Evolutionary conservation across 2,888 invertebrate genomes (phyloP).

Genomic region (Stenolophus ochropezus): DNA sequence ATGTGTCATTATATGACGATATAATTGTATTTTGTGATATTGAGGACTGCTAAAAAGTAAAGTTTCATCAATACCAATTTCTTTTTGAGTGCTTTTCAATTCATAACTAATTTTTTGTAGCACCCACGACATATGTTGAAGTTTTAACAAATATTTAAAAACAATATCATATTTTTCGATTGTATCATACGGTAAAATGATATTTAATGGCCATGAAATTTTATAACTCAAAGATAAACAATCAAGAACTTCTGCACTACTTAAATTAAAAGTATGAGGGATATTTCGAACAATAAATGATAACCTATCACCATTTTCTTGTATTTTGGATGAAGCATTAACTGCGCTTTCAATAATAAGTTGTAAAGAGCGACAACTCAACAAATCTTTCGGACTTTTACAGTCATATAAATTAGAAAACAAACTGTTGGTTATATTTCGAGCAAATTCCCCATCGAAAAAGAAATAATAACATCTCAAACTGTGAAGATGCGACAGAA

Average conservation of each 20-base stretch:
- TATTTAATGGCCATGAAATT: constrained; percentile 86
- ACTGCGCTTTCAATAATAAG: constrained; percentile 82
- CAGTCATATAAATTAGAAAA: constrained; percentile 81
- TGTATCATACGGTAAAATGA: constrained; percentile 83
- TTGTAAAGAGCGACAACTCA: constrained; percentile 82
- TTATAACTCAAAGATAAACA: constrained; percentile 82
- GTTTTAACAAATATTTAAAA: constrained; percentile 84
- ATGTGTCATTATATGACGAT: constrained; percentile 85
- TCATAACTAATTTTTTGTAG: constrained; percentile 81
- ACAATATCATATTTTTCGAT: constrained; percentile 83
- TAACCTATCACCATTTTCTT: constrained; percentile 78
- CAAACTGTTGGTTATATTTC: constrained; percentile 81
- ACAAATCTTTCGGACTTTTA: constrained; percentile 79
- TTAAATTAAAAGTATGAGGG: constrained; percentile 79
- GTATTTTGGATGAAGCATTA: constrained; percentile 79
- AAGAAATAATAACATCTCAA: constrained; percentile 87
- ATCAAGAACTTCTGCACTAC: constrained; percentile 80
- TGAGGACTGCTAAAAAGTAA: constrained; percentile 78
- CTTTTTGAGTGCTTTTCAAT: constrained; percentile 78
- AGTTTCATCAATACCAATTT: constrained; percentile 70
- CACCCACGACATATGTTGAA: constrained; percentile 85
- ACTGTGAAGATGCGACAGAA: constrained; percentile 83
- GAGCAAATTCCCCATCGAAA: constrained; percentile 87
- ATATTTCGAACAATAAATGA: constrained; percentile 79
- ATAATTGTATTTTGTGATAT: constrained; percentile 82